Percentiles rank a stretch among this genome's conserved stretches.
Evolutionary conservation across 1,140 invertebrate genomes (phyloP).

Genomic region (Monomorium pharaonis): DNA sequence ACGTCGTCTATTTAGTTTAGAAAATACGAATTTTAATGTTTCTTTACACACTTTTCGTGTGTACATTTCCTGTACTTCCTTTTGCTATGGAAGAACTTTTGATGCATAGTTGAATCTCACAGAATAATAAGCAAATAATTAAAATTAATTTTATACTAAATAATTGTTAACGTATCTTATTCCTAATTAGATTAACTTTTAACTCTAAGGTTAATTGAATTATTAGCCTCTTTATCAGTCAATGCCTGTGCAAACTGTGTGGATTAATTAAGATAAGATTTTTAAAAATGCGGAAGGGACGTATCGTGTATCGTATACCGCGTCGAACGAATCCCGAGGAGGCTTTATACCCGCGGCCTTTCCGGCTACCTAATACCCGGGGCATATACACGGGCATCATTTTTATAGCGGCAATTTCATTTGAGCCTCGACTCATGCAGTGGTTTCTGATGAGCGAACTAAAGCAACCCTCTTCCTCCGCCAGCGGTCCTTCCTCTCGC

Average conservation of each 20-base stretch:
- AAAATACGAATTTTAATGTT: not conserved
- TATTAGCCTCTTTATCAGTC: not conserved
- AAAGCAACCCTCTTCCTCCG: slow-evolving; percentile 56
- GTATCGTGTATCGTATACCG: slow-evolving; percentile 22
- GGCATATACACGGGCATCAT: slow-evolving; percentile 82
- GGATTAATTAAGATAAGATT: slow-evolving; percentile 32
- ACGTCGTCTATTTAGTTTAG: no score
- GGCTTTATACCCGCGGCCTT: slow-evolving; percentile 58
- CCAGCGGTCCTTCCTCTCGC: slow-evolving; percentile 44
- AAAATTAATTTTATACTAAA: not conserved
- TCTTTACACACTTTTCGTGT: not conserved
- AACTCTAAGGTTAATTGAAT: not conserved
- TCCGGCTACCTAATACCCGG: slow-evolving; percentile 78
- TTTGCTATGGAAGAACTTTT: not conserved
- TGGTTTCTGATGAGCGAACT: slow-evolving; percentile 83
- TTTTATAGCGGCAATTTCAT: slow-evolving; percentile 85
- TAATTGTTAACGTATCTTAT: not conserved
- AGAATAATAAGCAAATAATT: not conserved
- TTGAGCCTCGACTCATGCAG: slow-evolving; percentile 83
- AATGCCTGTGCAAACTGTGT: not conserved
- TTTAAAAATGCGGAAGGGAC: slow-evolving; percentile 5
- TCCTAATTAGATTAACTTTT: not conserved
- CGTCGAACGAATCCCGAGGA: slow-evolving; percentile 55
- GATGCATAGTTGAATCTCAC: not conserved
- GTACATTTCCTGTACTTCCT: not conserved